Base-by-base conservation (phyloP, 1,140 invertebrate species). In the Caenorhabditis briggsae region DNA sequence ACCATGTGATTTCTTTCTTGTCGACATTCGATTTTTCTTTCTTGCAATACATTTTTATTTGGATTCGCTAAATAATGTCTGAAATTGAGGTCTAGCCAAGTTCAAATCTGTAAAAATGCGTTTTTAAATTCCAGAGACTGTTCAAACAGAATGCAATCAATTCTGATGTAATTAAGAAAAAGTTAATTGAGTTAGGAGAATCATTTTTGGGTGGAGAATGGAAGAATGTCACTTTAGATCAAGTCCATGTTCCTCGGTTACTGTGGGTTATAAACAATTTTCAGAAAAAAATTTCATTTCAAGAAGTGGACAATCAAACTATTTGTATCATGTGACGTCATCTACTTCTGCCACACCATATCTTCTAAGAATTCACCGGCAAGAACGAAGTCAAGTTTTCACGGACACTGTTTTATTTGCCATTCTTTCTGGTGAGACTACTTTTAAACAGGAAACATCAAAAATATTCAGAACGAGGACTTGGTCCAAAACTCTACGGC, bases 281-380 rank as follows among this genome's bases (percentile, higher is more conserved):
- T 58, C 7, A 11, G 6, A 58, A 14, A 3, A n/a, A 14, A 6
- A 20, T 58, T 58, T 58, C 1, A 18, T 6, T 18, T 65, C 43
- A 2, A 65, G 64, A 12, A 41, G 64, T 43, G 64, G 64, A 3
- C 64, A 65, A 43, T 65, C 64, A 7, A 65, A 65, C 8, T 23
- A 61, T 20, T 43, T 65, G 33, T 46, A 43, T 20, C 41, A 65
- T 41, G 12, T 65, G 41, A 46, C 64, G 18, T 16, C 64, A 41
- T 65, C 64, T 7, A 46, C 64, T 18, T 43, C 64, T 65, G 41
- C 64, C 12, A 65, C 33, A 16, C 41, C 41, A 65, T 65, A 5
- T 43, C 64, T 65, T 16, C 12, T 65, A 9, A 65, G 64, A 65
- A 65, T 65, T 65, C 64, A 65, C 43, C 64, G 64, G 3, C 64